A percentile compares a stretch with the other conserved stretches of the same genome.
Evolutionary conservation across 2,113 vertebrate species (phyloP).

Genomic region (Elanoides forficatus): DNA sequence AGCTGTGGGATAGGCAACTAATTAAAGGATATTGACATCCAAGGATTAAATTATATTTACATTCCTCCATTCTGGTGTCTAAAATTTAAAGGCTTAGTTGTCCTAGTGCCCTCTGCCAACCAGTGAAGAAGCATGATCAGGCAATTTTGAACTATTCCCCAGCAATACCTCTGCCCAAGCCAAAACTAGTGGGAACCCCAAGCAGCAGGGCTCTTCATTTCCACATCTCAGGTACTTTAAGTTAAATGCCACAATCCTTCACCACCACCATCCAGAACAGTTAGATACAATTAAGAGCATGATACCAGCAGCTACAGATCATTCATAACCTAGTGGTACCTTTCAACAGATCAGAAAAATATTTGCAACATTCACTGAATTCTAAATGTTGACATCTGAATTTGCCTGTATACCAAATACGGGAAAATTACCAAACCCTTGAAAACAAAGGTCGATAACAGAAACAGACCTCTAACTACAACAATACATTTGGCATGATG

Average conservation of each 20-base stretch:
- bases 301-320: rapidly evolving
- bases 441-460: background rate
- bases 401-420: background rate
- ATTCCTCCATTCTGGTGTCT: background rate
- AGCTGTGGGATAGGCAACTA: background rate
- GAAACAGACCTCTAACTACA: background rate
- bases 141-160: background rate
- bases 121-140: background rate
- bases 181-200: background rate
- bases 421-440: background rate
- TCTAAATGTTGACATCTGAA: rapidly evolving
- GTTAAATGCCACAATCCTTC: background rate
- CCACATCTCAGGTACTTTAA: rapidly evolving
- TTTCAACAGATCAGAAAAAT: background rate
- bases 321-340: background rate
- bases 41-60: background rate
- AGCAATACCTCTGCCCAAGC: background rate
- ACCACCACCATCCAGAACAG: background rate
- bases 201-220: background rate
- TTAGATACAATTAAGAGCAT: rapidly evolving
- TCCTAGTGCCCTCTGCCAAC: background rate
- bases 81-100: background rate
- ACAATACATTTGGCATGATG: rapidly evolving
- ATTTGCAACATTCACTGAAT: background rate
- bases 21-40: background rate